Evolutionary conservation across 2,888 invertebrate genomes (phyloP), one percentile per base, ranked within the genome.

Genomic region (Phania funesta): DNA sequence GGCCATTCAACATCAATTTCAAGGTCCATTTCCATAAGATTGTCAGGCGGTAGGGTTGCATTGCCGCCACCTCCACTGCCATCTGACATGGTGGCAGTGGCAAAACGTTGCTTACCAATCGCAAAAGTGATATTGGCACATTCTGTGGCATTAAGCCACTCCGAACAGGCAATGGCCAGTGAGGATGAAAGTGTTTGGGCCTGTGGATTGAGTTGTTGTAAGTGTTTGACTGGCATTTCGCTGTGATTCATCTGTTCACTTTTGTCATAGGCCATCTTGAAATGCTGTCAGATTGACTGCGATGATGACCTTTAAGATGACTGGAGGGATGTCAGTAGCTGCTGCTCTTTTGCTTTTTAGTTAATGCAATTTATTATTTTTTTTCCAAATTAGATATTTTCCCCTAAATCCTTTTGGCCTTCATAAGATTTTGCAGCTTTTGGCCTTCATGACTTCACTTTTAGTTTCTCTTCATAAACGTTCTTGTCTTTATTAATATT

Each of bases 1-100:
- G 93, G 89, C 85, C 92, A 92, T 85, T 92, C 93, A 67, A 82
- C 85, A 16, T 88, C 88, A 76, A 85, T 86, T 91, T 88, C 89
- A 70, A 88, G 92, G 60, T 89, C 89, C 84, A 87, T 86, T 70
- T 89, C 89, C 35, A 89, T 84, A 78, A 89, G 83, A 86, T 89
- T 88, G 79, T 87, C 89, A 0, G 86, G 83, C 16, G 83, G 84
- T 58, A 80, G 56, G 16, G 87, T 85, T 11, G 74, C 60, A 67
- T 86, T 85, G 22, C 68, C 54, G 11, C 44, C 70, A 50, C 22
- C 77, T 20, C 35, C 77, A 71, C 54, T 77, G 76, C 29, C 81
- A 68, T 50, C 79, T 22, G 58, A 22, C 18, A 52, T 79, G 26
- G 38, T 80, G 29, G 58, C 81, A 29, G 74, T 52, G 32, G 50